Evolutionary conservation across 2,113 vertebrate genomes (phyloP).

Genomic region (Phalacrocorax carbo): DNA sequence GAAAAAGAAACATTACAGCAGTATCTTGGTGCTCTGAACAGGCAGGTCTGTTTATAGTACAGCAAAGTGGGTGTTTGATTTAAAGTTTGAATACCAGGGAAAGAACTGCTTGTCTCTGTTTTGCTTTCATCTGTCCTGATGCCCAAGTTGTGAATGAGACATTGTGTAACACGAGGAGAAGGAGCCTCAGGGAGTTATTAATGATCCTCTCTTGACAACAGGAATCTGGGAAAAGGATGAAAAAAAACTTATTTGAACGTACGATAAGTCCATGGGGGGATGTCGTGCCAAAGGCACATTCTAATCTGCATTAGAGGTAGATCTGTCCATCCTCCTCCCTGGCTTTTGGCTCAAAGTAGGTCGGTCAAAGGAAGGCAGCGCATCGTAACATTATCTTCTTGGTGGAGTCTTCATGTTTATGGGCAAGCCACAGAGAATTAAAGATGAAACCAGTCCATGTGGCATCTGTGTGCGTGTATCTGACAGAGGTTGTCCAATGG

Average conservation of each 20-base stretch:
- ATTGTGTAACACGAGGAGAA: background rate
- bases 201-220: background rate
- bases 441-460: background rate
- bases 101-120: background rate
- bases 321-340: background rate
- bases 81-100: background rate
- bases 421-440: background rate
- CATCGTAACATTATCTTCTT: background rate
- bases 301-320: background rate
- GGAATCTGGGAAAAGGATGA: background rate
- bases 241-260: background rate
- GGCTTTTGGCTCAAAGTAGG: background rate
- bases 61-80: background rate
- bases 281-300: background rate
- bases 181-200: background rate
- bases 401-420: background rate
- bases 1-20: conserved; percentile 9
- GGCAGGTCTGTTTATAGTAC: conserved; percentile 13
- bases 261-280: background rate
- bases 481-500: background rate
- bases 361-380: background rate
- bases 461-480: background rate
- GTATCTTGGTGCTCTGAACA: background rate
- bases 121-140: conserved; percentile 34
- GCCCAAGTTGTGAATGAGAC: conserved; percentile 5